Evolutionary conservation across 2,797 vertebrate genomes (phyloP).

Genomic region (Poeciliopsis paucimaculata): DNA sequence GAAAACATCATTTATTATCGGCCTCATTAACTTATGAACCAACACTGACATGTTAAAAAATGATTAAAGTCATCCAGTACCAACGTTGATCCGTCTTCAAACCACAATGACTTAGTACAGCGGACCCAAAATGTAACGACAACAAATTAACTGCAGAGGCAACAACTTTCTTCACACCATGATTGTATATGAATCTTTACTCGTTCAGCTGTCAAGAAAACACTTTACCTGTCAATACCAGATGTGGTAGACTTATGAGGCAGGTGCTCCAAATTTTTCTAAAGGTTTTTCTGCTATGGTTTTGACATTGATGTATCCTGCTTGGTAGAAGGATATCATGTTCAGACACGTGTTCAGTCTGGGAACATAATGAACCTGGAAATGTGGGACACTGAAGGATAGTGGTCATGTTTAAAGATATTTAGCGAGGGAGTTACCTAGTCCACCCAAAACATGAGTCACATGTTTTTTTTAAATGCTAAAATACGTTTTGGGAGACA

Average conservation of each 20-base stretch:
- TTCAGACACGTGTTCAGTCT: slow-evolving; percentile 35
- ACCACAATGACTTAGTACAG: background rate
- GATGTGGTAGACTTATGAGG: slow-evolving; percentile 39
- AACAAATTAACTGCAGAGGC: background rate
- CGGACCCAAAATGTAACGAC: background rate
- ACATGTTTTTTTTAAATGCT: slow-evolving; percentile 17
- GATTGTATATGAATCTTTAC: background rate
- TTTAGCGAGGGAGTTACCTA: slow-evolving; percentile 33
- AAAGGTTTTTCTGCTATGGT: slow-evolving; percentile 22
- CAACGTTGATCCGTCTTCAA: background rate
- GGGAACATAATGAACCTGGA: slow-evolving; percentile 10
- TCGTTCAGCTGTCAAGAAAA: slow-evolving; percentile 17
- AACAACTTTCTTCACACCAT: slow-evolving; percentile 2
- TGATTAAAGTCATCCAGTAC: background rate
- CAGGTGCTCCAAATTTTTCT: slow-evolving; percentile 44
- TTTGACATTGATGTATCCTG: slow-evolving; percentile 39
- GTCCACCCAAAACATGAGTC: slow-evolving; percentile 46
- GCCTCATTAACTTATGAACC: background rate
- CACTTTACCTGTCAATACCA: slow-evolving; percentile 13
- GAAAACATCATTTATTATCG: background rate
- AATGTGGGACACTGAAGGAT: slow-evolving; percentile 14
- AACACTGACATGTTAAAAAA: background rate
- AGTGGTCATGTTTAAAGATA: slow-evolving; percentile 22
- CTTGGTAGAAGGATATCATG: slow-evolving; percentile 25
- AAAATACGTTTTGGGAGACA: slow-evolving; percentile 33